Evolutionary conservation across 2,113 vertebrate genomes (phyloP).

Genomic region (Sigmodon hispidus): DNA sequence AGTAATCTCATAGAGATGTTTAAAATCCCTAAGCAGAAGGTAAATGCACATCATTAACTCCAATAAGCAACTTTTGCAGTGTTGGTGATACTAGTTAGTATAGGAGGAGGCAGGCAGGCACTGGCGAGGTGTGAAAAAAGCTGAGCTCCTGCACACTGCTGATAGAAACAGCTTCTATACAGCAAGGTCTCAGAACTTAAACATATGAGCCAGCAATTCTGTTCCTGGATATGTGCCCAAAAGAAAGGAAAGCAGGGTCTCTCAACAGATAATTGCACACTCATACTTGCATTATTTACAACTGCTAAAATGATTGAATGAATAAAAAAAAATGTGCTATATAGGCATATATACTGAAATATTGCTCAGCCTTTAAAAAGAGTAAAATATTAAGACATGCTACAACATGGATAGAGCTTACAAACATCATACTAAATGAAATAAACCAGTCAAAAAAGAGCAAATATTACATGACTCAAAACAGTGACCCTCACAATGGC

Average conservation of each 20-base stretch:
- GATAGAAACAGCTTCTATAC: not conserved
- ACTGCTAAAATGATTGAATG: not conserved
- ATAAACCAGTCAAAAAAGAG: not conserved
- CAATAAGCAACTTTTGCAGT: not conserved
- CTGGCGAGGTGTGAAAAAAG: not conserved
- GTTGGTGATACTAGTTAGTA: not conserved
- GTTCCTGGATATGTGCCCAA: not conserved
- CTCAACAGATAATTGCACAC: not conserved
- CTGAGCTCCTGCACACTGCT: not conserved
- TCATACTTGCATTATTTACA: not conserved
- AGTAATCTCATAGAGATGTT: not conserved
- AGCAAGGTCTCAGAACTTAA: constrained; percentile 20
- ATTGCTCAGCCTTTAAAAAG: not conserved
- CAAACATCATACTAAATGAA: not conserved
- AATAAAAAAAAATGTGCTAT: not conserved
- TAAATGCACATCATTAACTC: constrained; percentile 43
- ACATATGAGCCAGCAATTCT: constrained; percentile 7
- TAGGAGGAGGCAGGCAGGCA: not conserved
- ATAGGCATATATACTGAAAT: not conserved
- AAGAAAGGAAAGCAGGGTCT: constrained; percentile 36
- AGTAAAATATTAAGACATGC: not conserved
- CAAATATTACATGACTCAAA: not conserved
- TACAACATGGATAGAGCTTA: not conserved
- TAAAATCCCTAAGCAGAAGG: not conserved
- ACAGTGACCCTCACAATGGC: not conserved